These are phyloP conservation scores for Biston betularia DNA, from an alignment of 2,888 invertebrate species.

Conservation along the genomic window DNA sequence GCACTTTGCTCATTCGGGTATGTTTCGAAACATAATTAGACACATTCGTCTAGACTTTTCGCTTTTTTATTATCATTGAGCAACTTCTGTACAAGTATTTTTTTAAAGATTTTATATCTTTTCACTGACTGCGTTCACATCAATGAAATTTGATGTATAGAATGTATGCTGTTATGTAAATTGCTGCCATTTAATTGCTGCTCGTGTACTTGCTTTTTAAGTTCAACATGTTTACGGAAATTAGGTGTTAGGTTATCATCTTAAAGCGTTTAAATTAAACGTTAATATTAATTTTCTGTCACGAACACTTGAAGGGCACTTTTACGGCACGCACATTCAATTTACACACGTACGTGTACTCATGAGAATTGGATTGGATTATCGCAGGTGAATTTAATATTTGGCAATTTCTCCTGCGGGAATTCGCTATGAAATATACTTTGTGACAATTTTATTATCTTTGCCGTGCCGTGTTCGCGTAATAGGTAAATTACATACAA, in stretches of 20 bases:
- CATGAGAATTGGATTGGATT: constrained; percentile 40
- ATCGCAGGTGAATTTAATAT: constrained; percentile 38
- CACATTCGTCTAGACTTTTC: not conserved
- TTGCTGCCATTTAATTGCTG: no score
- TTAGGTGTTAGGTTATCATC: not conserved
- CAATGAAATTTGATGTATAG: no score
- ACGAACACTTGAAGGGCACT: constrained; percentile 38
- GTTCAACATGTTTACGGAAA: not conserved
- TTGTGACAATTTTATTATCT: constrained; percentile 18
- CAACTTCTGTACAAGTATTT: no score
- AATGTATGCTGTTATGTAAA: no score
- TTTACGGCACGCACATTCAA: constrained; percentile 53
- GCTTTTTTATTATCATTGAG: no score
- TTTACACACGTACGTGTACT: constrained; percentile 41
- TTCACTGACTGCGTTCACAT: no score
- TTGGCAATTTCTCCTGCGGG: constrained; percentile 21
- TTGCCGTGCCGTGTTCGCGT: not conserved
- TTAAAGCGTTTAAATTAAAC: no score
- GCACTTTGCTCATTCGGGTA: constrained; percentile 7
- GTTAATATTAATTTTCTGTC: constrained; percentile 39
- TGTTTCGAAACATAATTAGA: constrained; percentile 3
- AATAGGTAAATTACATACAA: constrained; percentile 4
- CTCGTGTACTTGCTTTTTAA: no score
- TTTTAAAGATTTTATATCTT: no score
- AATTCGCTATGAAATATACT: constrained; percentile 17